Evolutionary conservation across 2,113 vertebrate species (phyloP).

Genomic region (Ptyas mucosa): DNA sequence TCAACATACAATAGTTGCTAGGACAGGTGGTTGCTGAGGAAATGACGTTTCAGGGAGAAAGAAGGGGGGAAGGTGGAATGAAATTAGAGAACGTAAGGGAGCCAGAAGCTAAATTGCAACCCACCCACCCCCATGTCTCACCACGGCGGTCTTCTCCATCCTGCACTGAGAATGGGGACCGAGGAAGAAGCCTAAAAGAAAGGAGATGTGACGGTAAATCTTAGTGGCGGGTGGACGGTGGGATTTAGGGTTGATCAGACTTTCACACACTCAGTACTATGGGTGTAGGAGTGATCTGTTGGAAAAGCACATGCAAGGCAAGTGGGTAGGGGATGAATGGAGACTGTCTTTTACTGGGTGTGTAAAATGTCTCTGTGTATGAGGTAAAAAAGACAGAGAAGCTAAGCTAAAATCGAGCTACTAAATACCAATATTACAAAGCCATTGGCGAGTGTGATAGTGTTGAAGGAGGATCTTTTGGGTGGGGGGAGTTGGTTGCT

Average conservation of each 20-base stretch:
- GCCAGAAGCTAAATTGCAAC: neutral
- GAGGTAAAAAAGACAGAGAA: neutral
- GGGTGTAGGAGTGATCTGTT: neutral
- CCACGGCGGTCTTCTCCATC: neutral
- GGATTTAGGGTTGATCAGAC: neutral
- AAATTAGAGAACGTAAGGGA: neutral
- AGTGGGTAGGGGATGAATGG: neutral
- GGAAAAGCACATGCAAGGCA: neutral
- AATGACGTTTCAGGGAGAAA: neutral
- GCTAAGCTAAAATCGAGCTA: neutral
- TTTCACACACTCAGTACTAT: neutral
- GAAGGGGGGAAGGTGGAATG: neutral
- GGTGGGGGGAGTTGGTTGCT: neutral
- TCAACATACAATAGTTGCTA: neutral
- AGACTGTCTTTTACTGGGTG: neutral
- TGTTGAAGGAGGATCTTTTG: neutral
- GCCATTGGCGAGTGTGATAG: neutral
- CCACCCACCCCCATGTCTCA: neutral
- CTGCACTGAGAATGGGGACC: neutral
- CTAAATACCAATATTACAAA: neutral
- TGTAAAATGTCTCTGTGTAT: neutral
- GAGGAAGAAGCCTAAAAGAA: neutral
- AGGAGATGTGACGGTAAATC: neutral
- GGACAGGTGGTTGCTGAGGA: conserved; percentile 19
- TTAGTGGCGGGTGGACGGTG: neutral